A percentile compares a stretch with the other conserved stretches of the same genome.
Conservation (phyloP, 2,888 invertebrate species). For the Loripinus fragilis region DNA sequence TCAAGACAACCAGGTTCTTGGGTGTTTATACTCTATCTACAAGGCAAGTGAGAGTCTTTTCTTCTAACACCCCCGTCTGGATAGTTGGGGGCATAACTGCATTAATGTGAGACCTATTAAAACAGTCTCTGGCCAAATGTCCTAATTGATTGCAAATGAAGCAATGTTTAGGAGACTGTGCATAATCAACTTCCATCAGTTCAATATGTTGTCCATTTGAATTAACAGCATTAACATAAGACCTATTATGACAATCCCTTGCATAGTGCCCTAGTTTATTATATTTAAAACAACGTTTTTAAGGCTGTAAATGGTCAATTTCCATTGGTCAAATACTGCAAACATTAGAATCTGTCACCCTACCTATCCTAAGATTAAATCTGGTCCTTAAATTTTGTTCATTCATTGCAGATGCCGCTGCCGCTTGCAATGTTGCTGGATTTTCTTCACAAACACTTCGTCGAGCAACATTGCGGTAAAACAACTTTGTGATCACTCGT, state of each 20-base stretch:
- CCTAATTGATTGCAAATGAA: no score
- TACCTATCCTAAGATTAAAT: not conserved
- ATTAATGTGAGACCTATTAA: no score
- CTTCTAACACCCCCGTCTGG: no score
- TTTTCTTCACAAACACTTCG: constrained; percentile 12
- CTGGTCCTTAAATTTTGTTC: constrained; percentile 24
- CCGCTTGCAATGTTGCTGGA: constrained; percentile 18
- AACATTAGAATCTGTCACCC: not conserved
- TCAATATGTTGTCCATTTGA: not conserved
- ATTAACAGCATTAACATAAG: not conserved
- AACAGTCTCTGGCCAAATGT: no score
- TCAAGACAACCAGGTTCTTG: no score
- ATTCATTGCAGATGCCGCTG: not conserved
- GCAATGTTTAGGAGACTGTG: no score
- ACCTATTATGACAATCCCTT: not conserved
- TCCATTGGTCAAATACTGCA: not conserved
- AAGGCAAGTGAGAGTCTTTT: no score
- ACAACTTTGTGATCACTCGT: no score
- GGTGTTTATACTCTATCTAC: no score
- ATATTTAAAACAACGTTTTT: constrained; percentile 8
- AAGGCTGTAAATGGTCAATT: not conserved
- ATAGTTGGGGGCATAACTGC: no score
- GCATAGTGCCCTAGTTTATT: not conserved
- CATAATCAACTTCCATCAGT: constrained; percentile 1
- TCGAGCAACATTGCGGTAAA: no score